phyloP scores from a whole-genome alignment of 2,797 vertebrate species.

The Oreochromis mossambicus region DNA sequence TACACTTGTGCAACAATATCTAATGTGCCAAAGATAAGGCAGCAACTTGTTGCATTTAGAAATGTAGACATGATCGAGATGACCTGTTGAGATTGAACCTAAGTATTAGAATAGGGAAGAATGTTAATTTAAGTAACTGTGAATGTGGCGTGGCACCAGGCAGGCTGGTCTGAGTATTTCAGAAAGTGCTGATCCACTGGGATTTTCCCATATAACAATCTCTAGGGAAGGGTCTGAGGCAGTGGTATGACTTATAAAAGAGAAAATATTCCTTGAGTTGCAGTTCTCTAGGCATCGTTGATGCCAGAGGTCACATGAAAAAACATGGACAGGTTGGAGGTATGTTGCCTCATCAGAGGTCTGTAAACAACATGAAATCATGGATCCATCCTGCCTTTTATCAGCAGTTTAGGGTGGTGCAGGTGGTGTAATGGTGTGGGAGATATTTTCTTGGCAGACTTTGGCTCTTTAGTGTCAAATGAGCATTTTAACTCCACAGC shows the following conservation, averaged over 20 bases:
- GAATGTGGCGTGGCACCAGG: background rate
- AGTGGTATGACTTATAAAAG: background rate
- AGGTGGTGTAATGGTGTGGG: background rate
- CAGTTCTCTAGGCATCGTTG: background rate
- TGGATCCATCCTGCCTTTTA: background rate
- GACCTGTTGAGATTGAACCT: background rate
- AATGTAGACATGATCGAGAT: background rate
- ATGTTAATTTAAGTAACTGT: background rate
- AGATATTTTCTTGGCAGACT: background rate
- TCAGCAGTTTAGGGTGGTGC: background rate
- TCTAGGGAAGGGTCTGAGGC: background rate
- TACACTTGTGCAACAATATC: background rate
- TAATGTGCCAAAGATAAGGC: background rate
- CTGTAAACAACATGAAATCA: background rate
- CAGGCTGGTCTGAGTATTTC: background rate
- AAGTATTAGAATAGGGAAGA: background rate
- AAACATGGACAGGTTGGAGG: background rate
- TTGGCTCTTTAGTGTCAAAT: background rate
- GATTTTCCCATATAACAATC: background rate
- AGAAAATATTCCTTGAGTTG: background rate
- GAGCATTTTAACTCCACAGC: background rate
- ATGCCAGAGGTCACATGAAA: background rate
- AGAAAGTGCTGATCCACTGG: background rate
- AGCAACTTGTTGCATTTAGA: background rate
- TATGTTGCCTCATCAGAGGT: background rate